Percentiles rank a stretch among this genome's conserved stretches.
These are phyloP conservation scores for Periophthalmodon schlosseri DNA, from an alignment of 2,113 vertebrate genomes.

Conservation along the genomic window DNA sequence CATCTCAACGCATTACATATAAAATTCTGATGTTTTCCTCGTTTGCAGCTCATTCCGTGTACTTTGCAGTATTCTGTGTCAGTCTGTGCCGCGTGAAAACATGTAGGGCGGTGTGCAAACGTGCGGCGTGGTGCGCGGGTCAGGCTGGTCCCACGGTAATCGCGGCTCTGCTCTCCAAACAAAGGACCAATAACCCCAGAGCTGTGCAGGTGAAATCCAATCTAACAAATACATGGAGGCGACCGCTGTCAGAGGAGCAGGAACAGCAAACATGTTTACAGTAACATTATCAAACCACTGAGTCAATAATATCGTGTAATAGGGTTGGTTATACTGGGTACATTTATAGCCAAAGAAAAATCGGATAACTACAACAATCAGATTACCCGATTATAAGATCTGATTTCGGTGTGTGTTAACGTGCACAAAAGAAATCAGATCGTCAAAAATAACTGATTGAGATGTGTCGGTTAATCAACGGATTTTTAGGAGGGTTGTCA, in stretches of 20 bases:
- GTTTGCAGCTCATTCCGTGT: not conserved
- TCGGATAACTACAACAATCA: too few species aligned
- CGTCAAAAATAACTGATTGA: too few species aligned
- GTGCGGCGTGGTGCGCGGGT: conserved; percentile 28
- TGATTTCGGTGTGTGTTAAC: too few species aligned
- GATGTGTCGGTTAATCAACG: too few species aligned
- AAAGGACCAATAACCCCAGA: conserved; percentile 29
- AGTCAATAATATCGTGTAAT: not conserved
- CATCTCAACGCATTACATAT: not conserved
- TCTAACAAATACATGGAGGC: not conserved
- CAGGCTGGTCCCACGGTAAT: conserved; percentile 36
- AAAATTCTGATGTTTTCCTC: not conserved
- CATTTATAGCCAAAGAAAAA: too few species aligned
- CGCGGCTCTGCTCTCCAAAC: conserved; percentile 28
- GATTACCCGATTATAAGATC: too few species aligned
- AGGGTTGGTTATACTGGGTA: too few species aligned
- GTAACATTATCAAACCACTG: not conserved
- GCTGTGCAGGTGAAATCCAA: not conserved
- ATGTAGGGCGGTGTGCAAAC: not conserved
- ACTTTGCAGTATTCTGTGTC: not conserved
- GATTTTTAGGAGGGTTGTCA: too few species aligned
- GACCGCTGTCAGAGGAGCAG: not conserved
- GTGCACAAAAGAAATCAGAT: too few species aligned
- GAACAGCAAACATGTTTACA: not conserved
- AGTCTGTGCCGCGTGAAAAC: conserved; percentile 10